phyloP scores from a whole-genome alignment of 1,140 invertebrate species.

The Trichonephila clavipes region DNA sequence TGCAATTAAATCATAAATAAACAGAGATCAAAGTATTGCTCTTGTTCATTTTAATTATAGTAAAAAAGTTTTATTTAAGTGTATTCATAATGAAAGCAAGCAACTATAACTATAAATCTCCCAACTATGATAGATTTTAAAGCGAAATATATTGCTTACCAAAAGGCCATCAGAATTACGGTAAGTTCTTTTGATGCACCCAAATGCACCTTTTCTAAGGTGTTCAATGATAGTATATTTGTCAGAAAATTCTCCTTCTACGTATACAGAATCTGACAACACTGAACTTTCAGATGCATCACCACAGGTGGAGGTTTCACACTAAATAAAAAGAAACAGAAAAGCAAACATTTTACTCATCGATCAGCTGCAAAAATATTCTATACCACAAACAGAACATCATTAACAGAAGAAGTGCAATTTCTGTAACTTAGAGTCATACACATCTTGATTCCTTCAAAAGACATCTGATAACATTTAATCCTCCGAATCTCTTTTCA shows the following conservation, averaged over 20 bases:
- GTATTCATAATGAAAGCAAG: neutral
- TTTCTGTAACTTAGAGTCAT: too few relatives aligned
- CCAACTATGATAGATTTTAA: neutral
- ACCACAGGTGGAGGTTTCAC: neutral
- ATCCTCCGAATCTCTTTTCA: too few relatives aligned
- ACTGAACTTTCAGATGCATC: neutral
- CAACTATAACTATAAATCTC: neutral
- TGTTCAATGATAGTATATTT: conserved; percentile 87
- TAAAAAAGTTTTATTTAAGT: neutral
- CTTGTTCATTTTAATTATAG: neutral
- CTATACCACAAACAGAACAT: too few relatives aligned
- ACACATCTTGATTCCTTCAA: too few relatives aligned
- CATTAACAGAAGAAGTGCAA: too few relatives aligned
- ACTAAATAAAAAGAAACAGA: neutral
- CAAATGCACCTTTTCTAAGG: conserved; percentile 89
- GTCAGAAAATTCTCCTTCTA: conserved; percentile 84
- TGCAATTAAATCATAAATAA: conserved; percentile 71
- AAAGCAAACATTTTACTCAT: neutral
- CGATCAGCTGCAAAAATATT: too few relatives aligned
- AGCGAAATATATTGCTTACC: conserved; percentile 78
- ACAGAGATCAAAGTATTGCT: neutral
- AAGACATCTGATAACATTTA: too few relatives aligned
- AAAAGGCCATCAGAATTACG: conserved; percentile 84
- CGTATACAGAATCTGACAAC: conserved; percentile 81
- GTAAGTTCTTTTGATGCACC: conserved; percentile 87